These are phyloP conservation scores for Lophura nycthemera DNA, from an alignment of 2,113 vertebrate genomes.

Conservation along the genomic window DNA sequence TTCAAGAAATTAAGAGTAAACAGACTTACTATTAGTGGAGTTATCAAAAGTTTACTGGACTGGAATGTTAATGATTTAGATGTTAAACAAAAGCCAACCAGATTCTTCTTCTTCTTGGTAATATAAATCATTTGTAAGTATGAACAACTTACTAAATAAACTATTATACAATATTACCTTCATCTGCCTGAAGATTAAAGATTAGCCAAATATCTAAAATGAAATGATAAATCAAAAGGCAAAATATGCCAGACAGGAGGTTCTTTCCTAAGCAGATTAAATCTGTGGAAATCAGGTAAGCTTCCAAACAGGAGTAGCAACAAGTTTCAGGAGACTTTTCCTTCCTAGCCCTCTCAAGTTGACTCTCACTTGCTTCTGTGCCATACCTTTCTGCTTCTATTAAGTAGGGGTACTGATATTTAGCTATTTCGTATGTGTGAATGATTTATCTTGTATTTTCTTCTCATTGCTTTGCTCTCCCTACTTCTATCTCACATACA, in stretches of 20 bases:
- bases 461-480: background rate
- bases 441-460: constrained; percentile 4
- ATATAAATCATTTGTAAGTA: background rate
- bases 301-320: background rate
- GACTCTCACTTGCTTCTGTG: background rate
- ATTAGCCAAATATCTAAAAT: background rate
- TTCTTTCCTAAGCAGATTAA: background rate
- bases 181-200: background rate
- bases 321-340: constrained; percentile 7
- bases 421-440: constrained; percentile 10
- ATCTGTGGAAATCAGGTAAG: background rate
- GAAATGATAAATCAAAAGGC: background rate
- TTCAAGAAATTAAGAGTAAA: background rate
- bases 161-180: background rate
- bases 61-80: background rate
- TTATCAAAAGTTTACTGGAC: background rate
- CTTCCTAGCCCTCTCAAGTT: background rate
- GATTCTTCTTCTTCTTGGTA: background rate
- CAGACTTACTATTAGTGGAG: background rate
- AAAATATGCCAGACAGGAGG: background rate
- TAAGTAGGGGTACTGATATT: background rate
- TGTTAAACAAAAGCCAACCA: background rate
- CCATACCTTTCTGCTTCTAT: background rate
- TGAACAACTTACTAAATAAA: background rate
- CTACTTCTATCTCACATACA: background rate